Evolutionary conservation across 2,797 vertebrate genomes (phyloP), one percentile per base, ranked within the genome.

Genomic region (Chromobotia macracanthus): DNA sequence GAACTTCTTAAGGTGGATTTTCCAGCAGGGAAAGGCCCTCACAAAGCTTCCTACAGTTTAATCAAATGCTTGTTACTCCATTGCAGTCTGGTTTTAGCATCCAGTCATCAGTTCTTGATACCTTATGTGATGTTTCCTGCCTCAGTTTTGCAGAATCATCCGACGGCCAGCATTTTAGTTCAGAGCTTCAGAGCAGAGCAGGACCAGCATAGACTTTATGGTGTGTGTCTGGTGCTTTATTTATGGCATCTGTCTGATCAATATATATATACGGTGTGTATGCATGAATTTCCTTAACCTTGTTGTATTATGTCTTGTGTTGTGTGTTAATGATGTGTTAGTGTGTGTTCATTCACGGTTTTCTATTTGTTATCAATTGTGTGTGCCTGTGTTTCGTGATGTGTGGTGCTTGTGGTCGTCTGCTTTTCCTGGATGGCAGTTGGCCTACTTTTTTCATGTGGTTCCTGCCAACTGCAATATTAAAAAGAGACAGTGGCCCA

Each of bases 391-490:
- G 63, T 23, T 13, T 5, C 15, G 16, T 75, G 51, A 64, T 25
- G 23, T 67, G 18, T 74, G 68, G 31, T 53, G n/a, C 19, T 75
- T 53, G 61, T 53, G 70, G 58, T 79, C 48, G 11, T 79, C 58
- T 51, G 50, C 15, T 72, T 72, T 64, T 72, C 25, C 58, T 72
- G 69, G 70, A 79, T 83, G 71, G 64, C 86, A 77, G 81, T 81
- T 90, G 91, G 85, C 90, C 92, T 91, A 91, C 85, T 91, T 92
- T 89, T 87, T 85, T 56, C 68, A 73, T 75, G 58, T 56, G 80
- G 44, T 65, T 65, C 81, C 31, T 72, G 79, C 79, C 86, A 87
- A 80, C 86, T 92, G 88, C 91, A 92, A 93, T 92, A 93, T 92
- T 92, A 83, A 92, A 90, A 86, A 87, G 87, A 87, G 87, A 90